These are phyloP conservation scores for Maccullochella peelii DNA, from an alignment of 2,113 vertebrate species.

Conservation along the genomic window DNA sequence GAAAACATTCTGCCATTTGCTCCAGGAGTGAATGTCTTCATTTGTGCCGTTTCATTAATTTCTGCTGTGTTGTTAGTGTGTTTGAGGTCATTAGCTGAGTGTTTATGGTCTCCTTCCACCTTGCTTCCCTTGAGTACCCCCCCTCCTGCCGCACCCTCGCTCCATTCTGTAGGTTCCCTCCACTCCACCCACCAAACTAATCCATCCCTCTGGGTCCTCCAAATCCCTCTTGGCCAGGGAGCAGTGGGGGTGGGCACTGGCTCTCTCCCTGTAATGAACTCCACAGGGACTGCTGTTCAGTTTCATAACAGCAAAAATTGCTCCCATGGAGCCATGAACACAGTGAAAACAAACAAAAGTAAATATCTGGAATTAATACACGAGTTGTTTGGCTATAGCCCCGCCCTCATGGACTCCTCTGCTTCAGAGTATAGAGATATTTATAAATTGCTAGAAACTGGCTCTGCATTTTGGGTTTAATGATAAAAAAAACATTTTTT, in stretches of 20 bases:
- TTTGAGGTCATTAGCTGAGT: slow-evolving; percentile 76
- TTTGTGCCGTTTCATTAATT: slow-evolving; percentile 50
- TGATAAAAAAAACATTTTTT: slow-evolving; percentile 15
- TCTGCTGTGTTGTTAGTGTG: slow-evolving; percentile 54
- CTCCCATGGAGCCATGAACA: slow-evolving; percentile 79
- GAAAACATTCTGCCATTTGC: slow-evolving; percentile 9
- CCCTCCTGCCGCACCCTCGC: slow-evolving; percentile 23
- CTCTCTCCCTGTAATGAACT: slow-evolving; percentile 82
- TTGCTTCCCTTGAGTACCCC: slow-evolving; percentile 39
- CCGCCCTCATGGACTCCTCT: slow-evolving; percentile 22
- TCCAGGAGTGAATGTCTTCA: slow-evolving; percentile 23
- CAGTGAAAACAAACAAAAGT: slow-evolving; percentile 83
- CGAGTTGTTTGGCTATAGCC: slow-evolving; percentile 51
- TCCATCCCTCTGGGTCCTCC: slow-evolving; percentile 57
- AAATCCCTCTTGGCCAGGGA: slow-evolving; percentile 73
- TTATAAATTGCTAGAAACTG: slow-evolving; percentile 22
- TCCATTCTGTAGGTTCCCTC: slow-evolving; percentile 42
- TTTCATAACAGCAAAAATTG: slow-evolving; percentile 82
- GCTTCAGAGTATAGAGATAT: slow-evolving; percentile 24
- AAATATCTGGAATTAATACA: slow-evolving; percentile 82
- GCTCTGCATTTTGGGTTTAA: slow-evolving; percentile 13
- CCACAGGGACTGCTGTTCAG: slow-evolving; percentile 80
- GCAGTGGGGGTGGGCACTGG: slow-evolving; percentile 59
- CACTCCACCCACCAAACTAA: slow-evolving; percentile 49
- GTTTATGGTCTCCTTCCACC: slow-evolving; percentile 61